Evolutionary conservation across 2,113 vertebrate genomes (phyloP).

Genomic region (Cyphomyrus discorhynchus): DNA sequence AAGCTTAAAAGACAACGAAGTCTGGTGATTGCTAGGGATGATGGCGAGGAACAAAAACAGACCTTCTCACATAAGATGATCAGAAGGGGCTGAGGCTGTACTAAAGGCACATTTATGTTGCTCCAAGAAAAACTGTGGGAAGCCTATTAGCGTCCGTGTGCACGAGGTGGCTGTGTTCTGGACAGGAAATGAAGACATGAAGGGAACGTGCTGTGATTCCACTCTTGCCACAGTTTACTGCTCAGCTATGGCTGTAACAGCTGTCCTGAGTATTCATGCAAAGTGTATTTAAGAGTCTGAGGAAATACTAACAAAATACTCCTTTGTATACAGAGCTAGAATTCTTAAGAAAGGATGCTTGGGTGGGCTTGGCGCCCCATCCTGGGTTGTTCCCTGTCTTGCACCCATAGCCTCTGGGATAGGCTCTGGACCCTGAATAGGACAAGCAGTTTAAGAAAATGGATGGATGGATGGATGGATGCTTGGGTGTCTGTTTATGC

Average conservation of each 20-base stretch:
- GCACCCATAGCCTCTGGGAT: too few species aligned
- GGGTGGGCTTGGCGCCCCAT: background rate
- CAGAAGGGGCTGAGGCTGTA: conserved; percentile 50
- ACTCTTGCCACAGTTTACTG: background rate
- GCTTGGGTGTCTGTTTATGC: background rate
- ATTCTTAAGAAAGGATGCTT: background rate
- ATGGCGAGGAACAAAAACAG: conserved; percentile 55
- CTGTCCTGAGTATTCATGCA: background rate
- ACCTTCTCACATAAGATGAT: conserved; percentile 56
- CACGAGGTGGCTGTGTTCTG: background rate
- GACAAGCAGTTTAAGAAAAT: too few species aligned
- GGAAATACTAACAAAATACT: background rate
- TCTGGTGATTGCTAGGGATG: conserved; percentile 44
- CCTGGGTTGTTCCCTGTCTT: too few species aligned
- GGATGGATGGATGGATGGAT: background rate
- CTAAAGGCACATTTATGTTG: conserved; percentile 62
- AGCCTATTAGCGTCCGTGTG: conserved; percentile 43
- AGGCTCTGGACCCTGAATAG: too few species aligned
- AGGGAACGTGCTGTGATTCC: background rate
- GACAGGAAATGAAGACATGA: background rate
- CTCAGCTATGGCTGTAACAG: background rate
- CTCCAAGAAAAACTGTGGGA: conserved; percentile 51
- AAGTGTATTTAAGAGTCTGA: background rate
- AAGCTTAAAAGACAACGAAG: background rate
- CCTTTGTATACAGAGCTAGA: background rate